Evolutionary conservation across 2,797 vertebrate species (phyloP).

Genomic region (Anniella stebbinsi): DNA sequence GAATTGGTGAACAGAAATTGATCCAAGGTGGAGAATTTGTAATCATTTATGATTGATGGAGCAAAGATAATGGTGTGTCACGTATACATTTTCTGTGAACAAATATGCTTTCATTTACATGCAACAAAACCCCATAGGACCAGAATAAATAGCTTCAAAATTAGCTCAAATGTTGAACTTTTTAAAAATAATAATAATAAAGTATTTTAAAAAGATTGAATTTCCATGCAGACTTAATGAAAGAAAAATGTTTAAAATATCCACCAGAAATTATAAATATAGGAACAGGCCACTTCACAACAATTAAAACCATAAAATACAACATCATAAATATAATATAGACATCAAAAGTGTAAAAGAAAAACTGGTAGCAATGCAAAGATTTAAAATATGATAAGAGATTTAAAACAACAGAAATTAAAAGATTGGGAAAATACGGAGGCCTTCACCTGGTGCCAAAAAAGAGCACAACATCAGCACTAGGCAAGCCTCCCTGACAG

Average conservation of each 20-base stretch:
- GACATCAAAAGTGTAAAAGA: too few relatives aligned
- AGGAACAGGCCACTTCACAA: constrained; percentile 47
- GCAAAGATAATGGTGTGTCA: constrained; percentile 85
- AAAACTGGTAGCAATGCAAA: too few relatives aligned
- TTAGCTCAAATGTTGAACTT: constrained; percentile 77
- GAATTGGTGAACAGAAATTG: constrained; percentile 97
- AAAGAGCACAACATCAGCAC: too few relatives aligned
- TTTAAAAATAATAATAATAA: constrained; percentile 76
- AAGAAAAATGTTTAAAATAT: constrained; percentile 65
- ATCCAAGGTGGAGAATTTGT: constrained; percentile 99
- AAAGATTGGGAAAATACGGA: too few relatives aligned
- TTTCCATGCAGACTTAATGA: constrained; percentile 71
- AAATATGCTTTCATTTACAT: constrained; percentile 73
- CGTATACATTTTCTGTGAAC: constrained; percentile 77
- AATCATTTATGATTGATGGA: constrained; percentile 95
- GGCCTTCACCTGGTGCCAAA: too few relatives aligned
- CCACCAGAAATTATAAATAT: constrained; percentile 59
- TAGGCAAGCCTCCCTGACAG: too few relatives aligned
- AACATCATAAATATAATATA: too few relatives aligned
- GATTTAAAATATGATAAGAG: too few relatives aligned
- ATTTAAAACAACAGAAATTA: too few relatives aligned
- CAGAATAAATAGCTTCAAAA: constrained; percentile 70
- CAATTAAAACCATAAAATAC: too few relatives aligned
- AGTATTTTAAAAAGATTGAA: constrained; percentile 77
- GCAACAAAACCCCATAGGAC: constrained; percentile 64